Percentiles rank a stretch among this genome's conserved stretches.
phyloP scores from a whole-genome alignment of 2,113 vertebrate genomes.

The Galeopterus variegatus region DNA sequence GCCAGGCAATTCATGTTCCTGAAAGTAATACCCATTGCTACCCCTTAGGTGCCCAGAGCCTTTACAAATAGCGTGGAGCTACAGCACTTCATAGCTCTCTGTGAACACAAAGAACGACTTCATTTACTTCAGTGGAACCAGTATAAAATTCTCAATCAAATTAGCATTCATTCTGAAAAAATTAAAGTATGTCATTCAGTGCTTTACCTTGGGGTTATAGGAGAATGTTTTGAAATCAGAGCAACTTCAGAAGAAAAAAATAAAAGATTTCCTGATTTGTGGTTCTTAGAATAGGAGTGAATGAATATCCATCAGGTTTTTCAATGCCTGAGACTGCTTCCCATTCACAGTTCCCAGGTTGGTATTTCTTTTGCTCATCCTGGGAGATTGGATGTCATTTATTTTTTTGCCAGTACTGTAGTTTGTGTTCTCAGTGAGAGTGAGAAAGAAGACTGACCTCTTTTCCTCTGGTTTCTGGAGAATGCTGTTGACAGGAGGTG shows the following conservation, averaged over 20 bases:
- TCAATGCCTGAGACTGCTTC: neutral
- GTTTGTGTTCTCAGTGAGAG: neutral
- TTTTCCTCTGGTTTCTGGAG: constrained; percentile 13
- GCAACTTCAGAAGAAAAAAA: constrained; percentile 27
- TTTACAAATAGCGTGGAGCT: neutral
- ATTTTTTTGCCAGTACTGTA: neutral
- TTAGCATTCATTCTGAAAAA: constrained; percentile 63
- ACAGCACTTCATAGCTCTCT: neutral
- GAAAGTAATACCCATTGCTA: constrained; percentile 37
- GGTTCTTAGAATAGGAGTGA: constrained; percentile 1
- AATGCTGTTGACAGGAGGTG: neutral
- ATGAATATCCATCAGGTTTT: neutral
- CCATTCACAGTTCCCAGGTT: neutral
- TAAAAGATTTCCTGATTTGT: constrained; percentile 25
- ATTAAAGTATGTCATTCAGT: constrained; percentile 39
- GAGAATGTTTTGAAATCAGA: constrained; percentile 65
- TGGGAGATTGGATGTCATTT: constrained; percentile 1
- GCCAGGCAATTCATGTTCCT: constrained; percentile 12
- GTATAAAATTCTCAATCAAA: constrained; percentile 69
- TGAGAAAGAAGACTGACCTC: constrained; percentile 52
- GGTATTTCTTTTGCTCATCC: constrained; percentile 33
- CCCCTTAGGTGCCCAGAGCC: neutral
- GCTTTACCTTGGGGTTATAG: constrained; percentile 31
- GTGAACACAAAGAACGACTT: constrained; percentile 60
- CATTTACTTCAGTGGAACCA: constrained; percentile 41